Base-by-base conservation (phyloP, 1,140 invertebrate genomes). In the Cotesia vestalis region DNA sequence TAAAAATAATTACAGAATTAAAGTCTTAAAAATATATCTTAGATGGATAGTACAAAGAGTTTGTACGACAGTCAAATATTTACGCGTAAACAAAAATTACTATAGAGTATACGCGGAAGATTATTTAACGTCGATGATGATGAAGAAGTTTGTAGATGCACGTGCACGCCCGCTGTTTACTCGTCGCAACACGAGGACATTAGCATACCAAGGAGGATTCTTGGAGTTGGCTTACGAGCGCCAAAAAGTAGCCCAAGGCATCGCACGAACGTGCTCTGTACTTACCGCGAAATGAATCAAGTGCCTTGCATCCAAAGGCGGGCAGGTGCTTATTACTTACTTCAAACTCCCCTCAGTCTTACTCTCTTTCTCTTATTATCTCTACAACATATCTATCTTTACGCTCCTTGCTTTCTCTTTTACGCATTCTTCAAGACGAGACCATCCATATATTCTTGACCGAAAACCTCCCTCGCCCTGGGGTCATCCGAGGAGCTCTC, bases 271-370 rank as follows among this genome's bases (percentile, higher is more conserved):
- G 84, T 76, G 80, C 81, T 85, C 85, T 86, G 84, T 86, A 86
- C 85, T 86, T 86, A 86, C 81, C 83, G 80, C 79, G 84, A 86
- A 86, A 86, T 86, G 85, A 86, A 86, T 86, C 85, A 86, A 86
- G 82, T 83, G 74, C 79, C 78, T 78, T 75, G 82, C 76, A 84
- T 82, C 80, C 75, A 81, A 35, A 82, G 80, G 76, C 81, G 79
- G 84, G 84, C 85, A 86, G 85, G 85, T 86, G 84, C 84, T 86
- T 86, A 86, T 86, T 86, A 86, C 83, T 85, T 77, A 80, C 83
- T 82, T 77, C 79, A 74, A 73, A 75, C 66, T 64, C 55, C 4
- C 55, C 67, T 66, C 35, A 17, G 20, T 6, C 17, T 66, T 76
- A 66, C 66, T 75, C 36, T 73, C 67, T 46, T 60, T 76, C 68